Base-by-base conservation (phyloP, 2,888 invertebrate species). In the Endotricha flammealis region DNA sequence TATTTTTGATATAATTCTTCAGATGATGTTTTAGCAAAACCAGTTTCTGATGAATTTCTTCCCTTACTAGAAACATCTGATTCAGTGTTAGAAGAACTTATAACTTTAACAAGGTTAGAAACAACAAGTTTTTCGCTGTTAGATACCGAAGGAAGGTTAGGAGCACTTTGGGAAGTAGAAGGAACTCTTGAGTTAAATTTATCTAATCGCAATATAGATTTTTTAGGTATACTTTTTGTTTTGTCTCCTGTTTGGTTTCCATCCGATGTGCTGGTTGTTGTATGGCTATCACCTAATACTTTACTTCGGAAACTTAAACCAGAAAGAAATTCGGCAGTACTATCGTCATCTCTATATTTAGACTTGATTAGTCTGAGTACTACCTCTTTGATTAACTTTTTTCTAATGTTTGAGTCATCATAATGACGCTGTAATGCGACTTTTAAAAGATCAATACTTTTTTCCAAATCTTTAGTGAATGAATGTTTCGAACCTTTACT, bases 341-440 rank as follows among this genome's bases (percentile, higher is more conserved):
- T 81, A 23, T 82, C 86, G 44, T 91, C 91, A 57, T 89, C 90
- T 29, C 85, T 83, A 56, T 90, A 91, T 46, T 87, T 89, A 0
- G 88, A 81, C 29, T 87, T 88, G 0, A 91, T 67, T 8, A 92
- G 75, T 59, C 89, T 88, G 43, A 89, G 83, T 0, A 92, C 89
- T 33, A 93, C 87, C 57, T 90, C 90, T 54, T 90, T 90, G 9
- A 92, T 87, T 29, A 92, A 82, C 51, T 88, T 82, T 47, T 90
- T 90, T 64, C 91, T 92, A 3, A 90, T 77, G 20, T 83, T 71
- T 9, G 86, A 67, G 63, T 91, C 89, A 46, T 90, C 88, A 48
- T 89, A 88, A 44, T 89, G 88, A 14, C 89, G 87, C 43, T 89
- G 87, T 9, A 92, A 69, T 23, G 92, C 80, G 34, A 81, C 82